Conservation (phyloP, 92 coral and sea anemone genomes). For the Nematostella vectensis region DNA sequence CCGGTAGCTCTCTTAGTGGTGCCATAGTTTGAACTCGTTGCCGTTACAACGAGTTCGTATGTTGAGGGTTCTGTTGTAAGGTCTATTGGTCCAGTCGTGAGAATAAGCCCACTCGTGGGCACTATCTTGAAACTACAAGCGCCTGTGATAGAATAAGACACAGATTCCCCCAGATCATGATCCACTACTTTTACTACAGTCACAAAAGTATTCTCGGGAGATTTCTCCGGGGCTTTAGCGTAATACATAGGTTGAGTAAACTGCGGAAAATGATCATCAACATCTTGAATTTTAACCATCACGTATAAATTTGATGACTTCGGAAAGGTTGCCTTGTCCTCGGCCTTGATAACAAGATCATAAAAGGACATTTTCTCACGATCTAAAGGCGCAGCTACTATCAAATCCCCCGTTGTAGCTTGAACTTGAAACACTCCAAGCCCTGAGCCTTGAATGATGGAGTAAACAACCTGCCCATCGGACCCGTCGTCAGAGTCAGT, state of each 20-base stretch:
- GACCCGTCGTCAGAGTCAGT: slow-evolving; percentile 30
- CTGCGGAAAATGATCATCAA: slow-evolving; percentile 59
- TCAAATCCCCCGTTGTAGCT: slow-evolving; percentile 38
- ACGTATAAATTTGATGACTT: slow-evolving; percentile 48
- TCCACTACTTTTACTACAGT: slow-evolving; percentile 58
- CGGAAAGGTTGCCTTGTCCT: slow-evolving; percentile 55
- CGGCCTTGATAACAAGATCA: slow-evolving; percentile 58
- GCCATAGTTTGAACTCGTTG: slow-evolving; percentile 9
- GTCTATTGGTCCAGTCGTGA: slow-evolving; percentile 38
- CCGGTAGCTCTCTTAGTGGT: slow-evolving; percentile 20
- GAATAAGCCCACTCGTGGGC: slow-evolving; percentile 47
- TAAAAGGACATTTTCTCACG: slow-evolving; percentile 46
- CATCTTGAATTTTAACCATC: slow-evolving; percentile 35
- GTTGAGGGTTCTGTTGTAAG: slow-evolving; percentile 22
- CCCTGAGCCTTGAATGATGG: slow-evolving; percentile 64
- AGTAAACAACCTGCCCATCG: slow-evolving; percentile 41
- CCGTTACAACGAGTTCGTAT: slow-evolving; percentile 44
- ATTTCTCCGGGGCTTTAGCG: slow-evolving; percentile 54
- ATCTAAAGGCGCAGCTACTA: slow-evolving; percentile 41
- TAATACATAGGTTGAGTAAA: slow-evolving; percentile 61
- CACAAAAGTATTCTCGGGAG: slow-evolving; percentile 53
- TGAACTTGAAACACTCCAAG: slow-evolving; percentile 51
- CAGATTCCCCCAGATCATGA: slow-evolving; percentile 22
- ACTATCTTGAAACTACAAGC: slow-evolving; percentile 35
- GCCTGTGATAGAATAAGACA: slow-evolving; percentile 22